These are phyloP conservation scores for Drosophila mayri DNA, from an alignment of 1,140 invertebrate species.

Conservation along the genomic window DNA sequence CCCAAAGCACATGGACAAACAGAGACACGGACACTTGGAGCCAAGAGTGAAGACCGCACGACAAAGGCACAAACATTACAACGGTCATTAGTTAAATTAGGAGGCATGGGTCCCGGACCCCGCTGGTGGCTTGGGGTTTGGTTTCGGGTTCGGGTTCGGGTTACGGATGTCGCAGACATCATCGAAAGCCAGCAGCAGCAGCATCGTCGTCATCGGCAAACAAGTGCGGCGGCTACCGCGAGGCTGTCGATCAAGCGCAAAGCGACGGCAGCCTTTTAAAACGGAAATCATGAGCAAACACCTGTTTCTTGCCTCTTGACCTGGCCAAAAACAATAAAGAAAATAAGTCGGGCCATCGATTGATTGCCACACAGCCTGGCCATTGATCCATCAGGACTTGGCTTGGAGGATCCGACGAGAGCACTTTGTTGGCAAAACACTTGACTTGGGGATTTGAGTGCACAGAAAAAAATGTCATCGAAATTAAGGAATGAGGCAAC, in stretches of 20 bases:
- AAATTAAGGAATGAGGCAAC: not conserved
- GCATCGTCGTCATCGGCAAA: slow-evolving; percentile 44
- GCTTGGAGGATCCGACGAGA: slow-evolving; percentile 23
- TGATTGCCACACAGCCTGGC: slow-evolving; percentile 24
- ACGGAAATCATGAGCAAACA: slow-evolving; percentile 77
- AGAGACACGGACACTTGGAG: slow-evolving; percentile 71
- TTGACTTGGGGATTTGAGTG: slow-evolving; percentile 29
- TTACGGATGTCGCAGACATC: slow-evolving; percentile 36
- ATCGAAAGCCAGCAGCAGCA: slow-evolving; percentile 38
- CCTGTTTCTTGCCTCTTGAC: slow-evolving; percentile 32
- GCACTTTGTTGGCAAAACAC: slow-evolving; percentile 61
- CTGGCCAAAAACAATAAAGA: slow-evolving; percentile 26
- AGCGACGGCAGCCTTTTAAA: slow-evolving; percentile 69
- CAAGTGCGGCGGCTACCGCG: slow-evolving; percentile 70
- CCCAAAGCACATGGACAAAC: slow-evolving; percentile 73
- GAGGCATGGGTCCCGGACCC: slow-evolving; percentile 35
- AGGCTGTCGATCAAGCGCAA: slow-evolving; percentile 75
- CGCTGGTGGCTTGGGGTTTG: slow-evolving; percentile 16
- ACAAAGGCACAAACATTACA: slow-evolving; percentile 80
- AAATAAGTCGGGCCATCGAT: slow-evolving; percentile 15
- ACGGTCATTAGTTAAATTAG: slow-evolving; percentile 82
- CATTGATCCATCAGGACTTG: slow-evolving; percentile 59
- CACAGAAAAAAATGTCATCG: slow-evolving; percentile 11
- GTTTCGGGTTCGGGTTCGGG: slow-evolving; percentile 26
- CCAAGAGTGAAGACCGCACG: slow-evolving; percentile 76